phyloP scores from a whole-genome alignment of 2,113 vertebrate species.

The Catharus minimus region DNA sequence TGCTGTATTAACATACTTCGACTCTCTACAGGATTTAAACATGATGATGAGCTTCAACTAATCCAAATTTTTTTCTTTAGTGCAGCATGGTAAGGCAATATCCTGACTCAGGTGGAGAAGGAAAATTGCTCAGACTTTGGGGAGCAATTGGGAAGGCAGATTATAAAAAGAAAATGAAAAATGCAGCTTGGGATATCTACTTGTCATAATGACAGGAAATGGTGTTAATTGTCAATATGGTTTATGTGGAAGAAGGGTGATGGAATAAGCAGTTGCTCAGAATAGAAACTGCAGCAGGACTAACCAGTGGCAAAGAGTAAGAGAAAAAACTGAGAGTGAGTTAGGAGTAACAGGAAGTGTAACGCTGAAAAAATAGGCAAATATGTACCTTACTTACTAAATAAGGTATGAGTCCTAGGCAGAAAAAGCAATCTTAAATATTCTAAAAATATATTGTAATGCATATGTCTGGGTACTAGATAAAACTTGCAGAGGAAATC shows the following conservation, averaged over 20 bases:
- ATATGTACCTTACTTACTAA: neutral
- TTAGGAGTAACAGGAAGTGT: neutral
- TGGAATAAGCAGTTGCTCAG: neutral
- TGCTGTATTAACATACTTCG: neutral
- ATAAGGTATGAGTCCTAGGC: neutral
- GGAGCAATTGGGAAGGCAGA: neutral
- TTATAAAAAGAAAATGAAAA: neutral
- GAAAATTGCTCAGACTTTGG: neutral
- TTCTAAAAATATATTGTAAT: neutral
- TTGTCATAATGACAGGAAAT: neutral
- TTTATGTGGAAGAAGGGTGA: neutral
- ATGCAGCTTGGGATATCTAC: neutral
- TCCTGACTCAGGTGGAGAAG: neutral
- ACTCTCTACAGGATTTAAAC: neutral
- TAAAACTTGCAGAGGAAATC: neutral
- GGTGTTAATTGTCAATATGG: neutral
- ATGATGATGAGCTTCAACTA: neutral
- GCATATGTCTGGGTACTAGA: neutral
- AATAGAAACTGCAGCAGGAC: neutral
- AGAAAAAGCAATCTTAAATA: neutral
- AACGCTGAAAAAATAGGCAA: accelerated
- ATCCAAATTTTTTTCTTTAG: neutral
- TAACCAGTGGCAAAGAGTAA: neutral
- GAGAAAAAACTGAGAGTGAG: neutral
- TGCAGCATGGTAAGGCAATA: neutral